Conservation (phyloP, 1,140 invertebrate species). For the Macrobrachium rosenbergii region DNA sequence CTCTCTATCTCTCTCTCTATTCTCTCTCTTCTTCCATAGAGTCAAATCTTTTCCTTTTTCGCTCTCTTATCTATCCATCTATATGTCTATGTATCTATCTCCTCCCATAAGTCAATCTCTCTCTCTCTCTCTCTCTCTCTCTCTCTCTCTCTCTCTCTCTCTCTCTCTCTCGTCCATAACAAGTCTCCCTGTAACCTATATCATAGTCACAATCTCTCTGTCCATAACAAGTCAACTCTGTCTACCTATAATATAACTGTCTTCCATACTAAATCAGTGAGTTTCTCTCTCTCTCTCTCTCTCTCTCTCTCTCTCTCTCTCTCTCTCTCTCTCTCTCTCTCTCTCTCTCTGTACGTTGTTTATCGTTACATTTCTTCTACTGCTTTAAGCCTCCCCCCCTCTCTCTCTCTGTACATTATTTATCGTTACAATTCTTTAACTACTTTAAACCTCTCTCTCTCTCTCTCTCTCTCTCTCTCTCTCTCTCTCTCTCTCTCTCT, state of each 20-base stretch:
- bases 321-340: slow-evolving; percentile 19
- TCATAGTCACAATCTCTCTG: neutral
- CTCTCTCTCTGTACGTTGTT: too few relatives aligned
- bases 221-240: neutral
- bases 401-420: too few relatives aligned
- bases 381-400: too few relatives aligned
- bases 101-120: too few relatives aligned
- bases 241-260: neutral
- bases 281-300: neutral
- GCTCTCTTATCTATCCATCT: neutral
- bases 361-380: too few relatives aligned
- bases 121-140: slow-evolving; percentile 38
- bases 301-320: neutral
- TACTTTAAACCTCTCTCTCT: too few relatives aligned
- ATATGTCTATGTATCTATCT: slow-evolving; percentile 4
- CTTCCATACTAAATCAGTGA: neutral
- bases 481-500: slow-evolving; percentile 36
- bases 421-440: too few relatives aligned
- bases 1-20: too few relatives aligned
- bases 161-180: neutral
- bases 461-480: slow-evolving; percentile 37
- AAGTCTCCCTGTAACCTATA: neutral
- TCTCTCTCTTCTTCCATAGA: slow-evolving; percentile 12
- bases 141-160: slow-evolving; percentile 36
- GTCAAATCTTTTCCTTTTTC: neutral